A percentile compares a stretch with the other conserved stretches of the same genome.
phyloP scores from a whole-genome alignment of 2,797 vertebrate genomes.

The Lithobates sylvaticus region DNA sequence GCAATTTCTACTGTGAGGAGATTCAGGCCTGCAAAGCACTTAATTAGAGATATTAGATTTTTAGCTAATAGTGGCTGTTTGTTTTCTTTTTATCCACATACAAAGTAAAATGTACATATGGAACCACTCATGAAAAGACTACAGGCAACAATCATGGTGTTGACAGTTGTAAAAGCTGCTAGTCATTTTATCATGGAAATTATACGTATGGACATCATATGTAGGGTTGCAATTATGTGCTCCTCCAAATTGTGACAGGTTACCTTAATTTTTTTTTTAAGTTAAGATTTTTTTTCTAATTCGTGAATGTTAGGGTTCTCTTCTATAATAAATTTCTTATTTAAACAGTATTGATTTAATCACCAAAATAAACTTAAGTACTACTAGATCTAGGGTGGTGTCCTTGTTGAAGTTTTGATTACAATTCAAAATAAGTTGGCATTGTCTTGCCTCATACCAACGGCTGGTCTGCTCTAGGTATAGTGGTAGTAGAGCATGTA shows the following conservation, averaged over 20 bases:
- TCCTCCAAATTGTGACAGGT: not conserved
- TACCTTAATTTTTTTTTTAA: not conserved
- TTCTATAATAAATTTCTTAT: too few species aligned
- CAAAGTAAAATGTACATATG: not conserved
- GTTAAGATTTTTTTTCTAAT: too few species aligned
- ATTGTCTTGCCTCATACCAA: not conserved
- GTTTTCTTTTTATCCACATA: not conserved
- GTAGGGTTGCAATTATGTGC: not conserved
- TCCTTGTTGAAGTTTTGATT: not conserved
- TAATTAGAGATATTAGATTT: not conserved
- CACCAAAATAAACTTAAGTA: too few species aligned
- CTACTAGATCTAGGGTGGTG: not conserved
- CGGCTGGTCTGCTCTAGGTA: too few species aligned
- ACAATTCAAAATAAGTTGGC: not conserved
- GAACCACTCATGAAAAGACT: not conserved
- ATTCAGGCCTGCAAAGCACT: slow-evolving; percentile 24
- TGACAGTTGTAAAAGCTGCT: too few species aligned
- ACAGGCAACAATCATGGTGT: not conserved
- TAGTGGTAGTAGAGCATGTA: not conserved
- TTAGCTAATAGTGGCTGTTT: not conserved
- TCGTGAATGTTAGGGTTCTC: too few species aligned
- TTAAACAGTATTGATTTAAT: too few species aligned
- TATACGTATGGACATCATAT: not conserved
- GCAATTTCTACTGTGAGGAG: not conserved
- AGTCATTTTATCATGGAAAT: not conserved